Percentiles rank a stretch among this genome's conserved stretches.
Conservation (phyloP, 2,888 invertebrate genomes). For the Ophion ventricosus region DNA sequence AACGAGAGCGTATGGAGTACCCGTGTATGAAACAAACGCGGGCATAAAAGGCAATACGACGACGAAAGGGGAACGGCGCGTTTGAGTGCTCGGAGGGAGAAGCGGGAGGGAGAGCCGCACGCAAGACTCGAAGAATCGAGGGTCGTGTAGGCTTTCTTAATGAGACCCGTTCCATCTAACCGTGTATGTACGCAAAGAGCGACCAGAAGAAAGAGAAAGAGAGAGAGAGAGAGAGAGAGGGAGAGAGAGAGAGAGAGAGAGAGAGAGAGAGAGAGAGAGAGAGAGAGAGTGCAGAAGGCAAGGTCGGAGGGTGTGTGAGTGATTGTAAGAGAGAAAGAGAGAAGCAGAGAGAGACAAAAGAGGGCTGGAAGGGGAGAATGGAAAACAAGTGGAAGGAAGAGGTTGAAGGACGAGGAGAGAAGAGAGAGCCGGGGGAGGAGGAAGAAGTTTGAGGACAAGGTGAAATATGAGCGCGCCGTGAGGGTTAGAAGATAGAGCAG, state of each 20-base stretch:
- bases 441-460: not conserved
- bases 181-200: slow-evolving; percentile 1
- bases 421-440: not conserved
- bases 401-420: not conserved
- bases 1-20: not conserved
- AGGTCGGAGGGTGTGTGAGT: not conserved
- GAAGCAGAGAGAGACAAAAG: not conserved
- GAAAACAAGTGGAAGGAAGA: no score
- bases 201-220: not conserved
- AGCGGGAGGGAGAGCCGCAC: slow-evolving; percentile 55
- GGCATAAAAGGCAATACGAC: slow-evolving; percentile 47
- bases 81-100: slow-evolving; percentile 51
- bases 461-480: not conserved
- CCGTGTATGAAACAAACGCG: slow-evolving; percentile 41
- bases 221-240: not conserved
- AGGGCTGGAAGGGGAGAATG: not conserved
- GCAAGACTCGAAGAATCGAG: slow-evolving; percentile 74
- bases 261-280: not conserved
- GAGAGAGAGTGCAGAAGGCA: not conserved
- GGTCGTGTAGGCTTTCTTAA: slow-evolving; percentile 78
- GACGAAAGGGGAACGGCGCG: slow-evolving; percentile 47
- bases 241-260: not conserved
- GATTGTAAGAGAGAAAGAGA: not conserved
- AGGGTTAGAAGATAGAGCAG: not conserved
- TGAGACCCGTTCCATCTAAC: slow-evolving; percentile 77